Conservation (phyloP, 2,888 invertebrate genomes). For the Vannuccia rotundouncinata region DNA sequence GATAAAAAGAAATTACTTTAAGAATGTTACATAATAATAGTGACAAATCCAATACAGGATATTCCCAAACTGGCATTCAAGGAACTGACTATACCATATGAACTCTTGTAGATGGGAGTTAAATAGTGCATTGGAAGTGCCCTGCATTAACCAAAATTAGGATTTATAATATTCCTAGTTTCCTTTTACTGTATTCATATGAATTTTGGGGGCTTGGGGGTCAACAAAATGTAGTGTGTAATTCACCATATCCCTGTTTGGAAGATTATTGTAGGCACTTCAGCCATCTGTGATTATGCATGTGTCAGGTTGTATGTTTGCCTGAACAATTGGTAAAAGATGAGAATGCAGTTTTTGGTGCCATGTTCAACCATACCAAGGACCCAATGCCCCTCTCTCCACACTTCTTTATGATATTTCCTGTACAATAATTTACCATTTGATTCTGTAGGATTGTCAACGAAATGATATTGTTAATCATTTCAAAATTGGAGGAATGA, state of each 20-base stretch:
- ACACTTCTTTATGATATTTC: background rate
- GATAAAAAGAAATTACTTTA: no score
- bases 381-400: background rate
- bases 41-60: conserved; percentile 3
- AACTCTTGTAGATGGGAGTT: background rate
- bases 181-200: background rate
- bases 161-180: background rate
- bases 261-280: background rate
- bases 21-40: conserved; percentile 14
- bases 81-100: background rate
- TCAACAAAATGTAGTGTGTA: background rate
- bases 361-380: background rate
- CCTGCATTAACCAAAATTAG: background rate
- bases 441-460: no score
- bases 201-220: background rate
- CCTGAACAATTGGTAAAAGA: background rate
- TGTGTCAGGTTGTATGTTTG: background rate
- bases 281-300: background rate
- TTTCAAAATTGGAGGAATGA: no score
- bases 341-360: no score
- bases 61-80: background rate
- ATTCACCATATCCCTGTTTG: background rate
- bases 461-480: no score
- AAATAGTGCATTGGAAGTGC: background rate
- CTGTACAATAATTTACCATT: no score